Percentiles rank a stretch among this genome's conserved stretches.
These are phyloP conservation scores for Tragelaphus scriptus DNA, from an alignment of 2,113 vertebrate genomes.

Conservation along the genomic window DNA sequence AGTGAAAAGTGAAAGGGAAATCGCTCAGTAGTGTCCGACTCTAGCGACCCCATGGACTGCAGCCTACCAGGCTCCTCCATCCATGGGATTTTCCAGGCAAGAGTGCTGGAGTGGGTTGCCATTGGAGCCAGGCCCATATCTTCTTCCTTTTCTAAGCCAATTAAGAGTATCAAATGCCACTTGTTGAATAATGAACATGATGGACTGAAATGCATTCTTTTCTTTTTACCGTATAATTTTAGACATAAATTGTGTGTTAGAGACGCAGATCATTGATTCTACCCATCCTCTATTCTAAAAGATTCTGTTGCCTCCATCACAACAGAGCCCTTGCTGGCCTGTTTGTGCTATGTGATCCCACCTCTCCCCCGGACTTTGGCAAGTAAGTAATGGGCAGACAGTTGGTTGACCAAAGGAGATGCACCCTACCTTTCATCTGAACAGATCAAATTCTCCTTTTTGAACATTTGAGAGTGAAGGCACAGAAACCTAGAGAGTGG, in stretches of 20 bases:
- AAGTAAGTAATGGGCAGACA: not conserved
- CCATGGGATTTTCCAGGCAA: too few species aligned
- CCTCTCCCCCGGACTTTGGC: not conserved
- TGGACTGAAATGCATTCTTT: not conserved
- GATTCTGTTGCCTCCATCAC: not conserved
- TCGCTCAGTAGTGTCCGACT: too few species aligned
- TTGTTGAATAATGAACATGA: not conserved
- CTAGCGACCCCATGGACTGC: too few species aligned
- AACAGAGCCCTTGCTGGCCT: not conserved
- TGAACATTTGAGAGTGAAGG: not conserved
- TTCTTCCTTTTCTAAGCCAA: not conserved
- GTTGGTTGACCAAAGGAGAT: not conserved
- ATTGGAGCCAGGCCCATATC: not conserved
- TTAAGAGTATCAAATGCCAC: not conserved
- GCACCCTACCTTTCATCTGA: not conserved
- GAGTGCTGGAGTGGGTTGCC: too few species aligned
- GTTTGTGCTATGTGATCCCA: not conserved
- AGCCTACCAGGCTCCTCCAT: too few species aligned
- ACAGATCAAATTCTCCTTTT: not conserved
- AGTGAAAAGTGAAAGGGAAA: too few species aligned
- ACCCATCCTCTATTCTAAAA: not conserved
- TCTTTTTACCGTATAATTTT: not conserved
- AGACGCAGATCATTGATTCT: not conserved
- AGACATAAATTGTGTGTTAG: not conserved
- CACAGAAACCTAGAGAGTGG: not conserved